phyloP scores from a whole-genome alignment of 2,113 vertebrate species.

The Oncorhynchus kisutch region DNA sequence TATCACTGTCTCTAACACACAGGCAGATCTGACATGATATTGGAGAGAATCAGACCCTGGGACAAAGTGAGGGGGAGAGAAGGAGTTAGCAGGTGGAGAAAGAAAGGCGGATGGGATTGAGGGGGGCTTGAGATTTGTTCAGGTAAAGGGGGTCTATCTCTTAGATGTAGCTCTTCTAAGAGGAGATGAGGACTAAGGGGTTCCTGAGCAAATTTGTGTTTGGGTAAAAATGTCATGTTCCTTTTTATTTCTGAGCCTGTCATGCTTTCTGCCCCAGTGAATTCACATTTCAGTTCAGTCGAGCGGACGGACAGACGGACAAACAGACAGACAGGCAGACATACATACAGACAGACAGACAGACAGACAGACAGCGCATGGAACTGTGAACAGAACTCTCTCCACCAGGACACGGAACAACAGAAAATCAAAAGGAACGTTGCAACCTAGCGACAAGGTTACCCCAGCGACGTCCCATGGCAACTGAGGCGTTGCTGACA shows the following conservation, averaged over 20 bases:
- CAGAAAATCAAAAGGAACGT: conserved; percentile 33
- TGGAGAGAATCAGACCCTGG: conserved; percentile 31
- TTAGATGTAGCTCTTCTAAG: neutral
- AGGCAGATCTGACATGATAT: conserved; percentile 42
- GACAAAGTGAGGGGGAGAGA: neutral
- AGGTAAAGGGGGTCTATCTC: neutral
- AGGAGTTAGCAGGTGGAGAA: neutral
- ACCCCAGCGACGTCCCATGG: conserved; percentile 24
- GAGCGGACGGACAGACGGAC: neutral
- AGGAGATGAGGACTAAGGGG: neutral
- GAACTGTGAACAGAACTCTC: conserved; percentile 15
- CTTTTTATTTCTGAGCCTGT: conserved; percentile 31
- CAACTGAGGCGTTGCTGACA: conserved; percentile 23
- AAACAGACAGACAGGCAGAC: neutral
- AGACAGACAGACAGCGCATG: neutral
- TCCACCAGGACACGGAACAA: conserved; percentile 21
- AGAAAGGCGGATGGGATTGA: neutral
- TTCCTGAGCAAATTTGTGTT: conserved; percentile 26
- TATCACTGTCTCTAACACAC: conserved; percentile 34
- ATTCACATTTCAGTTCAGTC: conserved; percentile 49
- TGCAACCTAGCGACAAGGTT: conserved; percentile 27
- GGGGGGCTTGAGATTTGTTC: neutral
- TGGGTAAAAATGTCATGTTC: conserved; percentile 31
- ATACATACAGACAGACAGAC: neutral
- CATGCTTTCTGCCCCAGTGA: conserved; percentile 25